Base-by-base conservation (phyloP, 2,888 invertebrate genomes). In the Sisyra nigra region DNA sequence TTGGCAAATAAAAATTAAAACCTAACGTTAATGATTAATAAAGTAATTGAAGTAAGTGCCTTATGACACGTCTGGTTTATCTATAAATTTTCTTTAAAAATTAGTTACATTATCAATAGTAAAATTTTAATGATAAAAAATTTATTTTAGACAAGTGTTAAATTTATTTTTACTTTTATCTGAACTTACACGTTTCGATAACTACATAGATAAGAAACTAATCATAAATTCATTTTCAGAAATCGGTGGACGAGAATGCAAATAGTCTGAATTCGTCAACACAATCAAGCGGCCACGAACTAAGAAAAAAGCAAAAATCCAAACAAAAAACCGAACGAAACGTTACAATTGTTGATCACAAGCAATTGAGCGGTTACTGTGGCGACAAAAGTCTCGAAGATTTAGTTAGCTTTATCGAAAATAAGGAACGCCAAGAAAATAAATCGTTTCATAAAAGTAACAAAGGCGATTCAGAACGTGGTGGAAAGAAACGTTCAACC, bases 181-280 rank as follows among this genome's bases (percentile, higher is more conserved):
- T 24, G 7, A 24, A 24, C 7, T 5, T 7, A 24, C 7, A 24
- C 3, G 24, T 24, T 24, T 24, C 7, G 24, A 24, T 24, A 24
- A 24, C 24, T 24, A 24, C 7, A 7, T 24, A 24, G 24, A 24
- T 24, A 24, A 24, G 5, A 24, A 24, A 24, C 7, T 24, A 24
- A 24, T 24, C 24, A 24, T 7, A 24, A 3, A 24, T 24, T 52
- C 50, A 48, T 50, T 70, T 68, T 44, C 63, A 74, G 71, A 80
- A 78, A 61, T 69, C 77, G 48, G 66, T 80, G 47, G 86, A 86
- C 63, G 86, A 86, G 64, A 86, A 85, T 58, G 83, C 82, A 47
- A 86, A 86, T 59, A 72, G 83, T 31, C 65, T 84, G 44, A 69
- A 54, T 30, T 19, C 60, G 54, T 67, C 68, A 44, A 62, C 65